A percentile compares a stretch with the other conserved stretches of the same genome.
Conservation (phyloP, 1,140 invertebrate species). For the Zelostemma sp. region DNA sequence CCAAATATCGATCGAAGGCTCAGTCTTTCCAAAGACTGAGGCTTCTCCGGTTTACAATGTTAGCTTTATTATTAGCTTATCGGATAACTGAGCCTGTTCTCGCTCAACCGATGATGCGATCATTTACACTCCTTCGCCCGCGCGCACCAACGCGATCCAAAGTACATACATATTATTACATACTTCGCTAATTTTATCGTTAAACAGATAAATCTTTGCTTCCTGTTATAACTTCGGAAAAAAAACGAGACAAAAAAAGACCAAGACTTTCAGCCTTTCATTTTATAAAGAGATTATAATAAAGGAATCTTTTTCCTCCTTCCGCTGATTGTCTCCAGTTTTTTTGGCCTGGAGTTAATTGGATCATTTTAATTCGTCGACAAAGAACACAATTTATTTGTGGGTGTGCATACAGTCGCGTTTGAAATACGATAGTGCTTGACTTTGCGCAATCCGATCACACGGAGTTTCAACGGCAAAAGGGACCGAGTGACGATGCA, state of each 20-base stretch:
- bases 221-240: too few relatives aligned
- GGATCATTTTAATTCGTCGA: not conserved
- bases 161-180: conserved; percentile 14
- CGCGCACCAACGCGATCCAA: conserved; percentile 15
- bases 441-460: conserved; percentile 19
- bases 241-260: too few relatives aligned
- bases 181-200: conserved; percentile 7
- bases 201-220: conserved; percentile 24
- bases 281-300: too few relatives aligned
- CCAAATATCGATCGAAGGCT: conserved; percentile 33
- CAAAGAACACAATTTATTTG: not conserved
- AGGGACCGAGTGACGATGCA: conserved; percentile 21
- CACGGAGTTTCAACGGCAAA: not conserved
- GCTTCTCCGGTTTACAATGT: conserved; percentile 29
- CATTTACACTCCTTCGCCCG: conserved; percentile 37
- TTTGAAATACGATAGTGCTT: conserved; percentile 10
- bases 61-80: conserved; percentile 44
- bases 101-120: conserved; percentile 41
- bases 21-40: conserved; percentile 31
- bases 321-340: not conserved
- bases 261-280: too few relatives aligned
- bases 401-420: conserved; percentile 5
- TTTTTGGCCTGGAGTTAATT: not conserved
- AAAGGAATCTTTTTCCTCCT: not conserved
- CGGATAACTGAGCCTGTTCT: conserved; percentile 40